A percentile compares a stretch with the other conserved stretches of the same genome.
Conservation (phyloP, 1,140 invertebrate genomes). For the Drosophila parvula region DNA sequence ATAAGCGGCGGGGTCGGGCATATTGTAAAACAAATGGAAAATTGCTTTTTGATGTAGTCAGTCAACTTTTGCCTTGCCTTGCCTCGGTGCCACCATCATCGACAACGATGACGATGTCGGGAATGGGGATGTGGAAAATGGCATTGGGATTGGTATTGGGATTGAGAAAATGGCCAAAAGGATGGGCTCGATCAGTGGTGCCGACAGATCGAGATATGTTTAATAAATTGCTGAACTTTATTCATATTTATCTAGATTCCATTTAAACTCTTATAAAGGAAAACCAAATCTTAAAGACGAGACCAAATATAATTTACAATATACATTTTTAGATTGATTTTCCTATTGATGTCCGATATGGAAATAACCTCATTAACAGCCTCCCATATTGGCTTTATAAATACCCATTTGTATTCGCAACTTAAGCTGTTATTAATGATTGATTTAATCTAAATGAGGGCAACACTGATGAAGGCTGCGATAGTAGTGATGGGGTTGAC, state of each 20-base stretch:
- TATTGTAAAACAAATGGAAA: slow-evolving; percentile 79
- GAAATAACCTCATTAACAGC: neutral
- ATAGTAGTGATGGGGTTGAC: slow-evolving; percentile 6
- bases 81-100: slow-evolving; percentile 52
- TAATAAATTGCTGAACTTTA: no score
- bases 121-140: slow-evolving; percentile 12
- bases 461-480: slow-evolving; percentile 11
- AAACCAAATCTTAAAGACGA: no score
- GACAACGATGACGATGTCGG: slow-evolving; percentile 39
- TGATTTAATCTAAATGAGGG: slow-evolving; percentile 1
- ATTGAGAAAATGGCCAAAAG: slow-evolving; percentile 14
- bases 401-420: neutral
- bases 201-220: neutral
- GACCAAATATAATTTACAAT: no score
- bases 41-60: slow-evolving; percentile 82
- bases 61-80: slow-evolving; percentile 51
- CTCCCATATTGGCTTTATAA: neutral
- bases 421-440: neutral
- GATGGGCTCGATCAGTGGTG: slow-evolving; percentile 10
- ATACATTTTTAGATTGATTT: no score
- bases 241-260: no score
- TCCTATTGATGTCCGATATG: no score
- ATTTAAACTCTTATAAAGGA: no score
- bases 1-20: slow-evolving; percentile 40
- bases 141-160: slow-evolving; percentile 8